These are phyloP conservation scores for Myiotriccus ornatus DNA, from an alignment of 2,797 vertebrate genomes.

Conservation along the genomic window DNA sequence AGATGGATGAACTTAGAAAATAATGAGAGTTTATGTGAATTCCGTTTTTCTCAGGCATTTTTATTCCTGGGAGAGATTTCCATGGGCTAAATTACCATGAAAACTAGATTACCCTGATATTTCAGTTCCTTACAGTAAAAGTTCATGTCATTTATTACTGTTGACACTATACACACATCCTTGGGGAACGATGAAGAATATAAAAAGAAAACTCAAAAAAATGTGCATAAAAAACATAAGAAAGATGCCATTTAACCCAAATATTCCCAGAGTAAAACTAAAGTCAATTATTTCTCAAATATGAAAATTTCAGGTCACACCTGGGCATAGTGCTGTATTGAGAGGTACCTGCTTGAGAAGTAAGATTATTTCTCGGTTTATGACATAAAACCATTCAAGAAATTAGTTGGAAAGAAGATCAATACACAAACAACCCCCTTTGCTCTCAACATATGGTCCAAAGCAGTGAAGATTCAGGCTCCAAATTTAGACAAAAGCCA, in stretches of 20 bases:
- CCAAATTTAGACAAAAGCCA: neutral
- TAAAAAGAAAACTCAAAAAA: neutral
- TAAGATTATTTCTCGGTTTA: neutral
- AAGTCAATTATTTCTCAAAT: neutral
- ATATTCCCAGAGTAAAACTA: neutral
- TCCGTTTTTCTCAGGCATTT: conserved; percentile 54
- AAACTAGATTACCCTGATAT: conserved; percentile 38
- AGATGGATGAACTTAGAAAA: conserved; percentile 23
- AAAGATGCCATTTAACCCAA: neutral
- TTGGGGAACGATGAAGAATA: conserved; percentile 43
- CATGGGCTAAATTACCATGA: conserved; percentile 38
- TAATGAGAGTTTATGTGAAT: conserved; percentile 41
- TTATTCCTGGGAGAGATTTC: conserved; percentile 55
- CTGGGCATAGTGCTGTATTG: neutral
- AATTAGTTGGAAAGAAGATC: neutral
- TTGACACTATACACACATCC: conserved; percentile 24
- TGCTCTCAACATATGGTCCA: neutral
- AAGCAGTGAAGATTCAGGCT: neutral
- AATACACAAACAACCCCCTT: neutral
- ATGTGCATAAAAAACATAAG: neutral
- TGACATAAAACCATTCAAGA: neutral
- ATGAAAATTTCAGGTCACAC: neutral
- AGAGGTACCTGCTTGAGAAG: neutral
- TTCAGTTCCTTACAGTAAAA: conserved; percentile 22
- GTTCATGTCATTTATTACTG: conserved; percentile 25